These are phyloP conservation scores for Xylocampa areola DNA, from an alignment of 2,888 invertebrate genomes.

Conservation along the genomic window DNA sequence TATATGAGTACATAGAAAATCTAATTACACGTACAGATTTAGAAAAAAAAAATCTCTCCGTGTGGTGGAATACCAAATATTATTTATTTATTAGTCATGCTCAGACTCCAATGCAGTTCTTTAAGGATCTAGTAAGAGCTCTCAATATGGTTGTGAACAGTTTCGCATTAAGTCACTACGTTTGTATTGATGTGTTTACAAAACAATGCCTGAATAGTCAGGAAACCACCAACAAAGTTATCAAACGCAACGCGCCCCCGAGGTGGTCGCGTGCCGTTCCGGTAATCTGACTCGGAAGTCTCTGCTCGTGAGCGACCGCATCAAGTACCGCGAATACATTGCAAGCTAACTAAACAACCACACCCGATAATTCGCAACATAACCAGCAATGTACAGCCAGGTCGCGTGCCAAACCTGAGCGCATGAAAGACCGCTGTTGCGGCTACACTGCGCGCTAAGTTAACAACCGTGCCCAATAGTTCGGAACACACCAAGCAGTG, in stretches of 20 bases:
- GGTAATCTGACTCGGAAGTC: constrained; percentile 22
- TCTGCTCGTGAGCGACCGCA: constrained; percentile 2
- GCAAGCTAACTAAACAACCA: too few species aligned
- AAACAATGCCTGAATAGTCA: background rate
- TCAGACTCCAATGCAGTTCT: too few species aligned
- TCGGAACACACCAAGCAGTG: constrained; percentile 30
- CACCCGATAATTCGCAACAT: too few species aligned
- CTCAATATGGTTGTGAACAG: constrained; percentile 23
- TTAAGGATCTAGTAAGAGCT: background rate
- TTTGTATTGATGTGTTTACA: background rate
- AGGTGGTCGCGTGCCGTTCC: constrained; percentile 28
- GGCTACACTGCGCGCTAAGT: constrained; percentile 20
- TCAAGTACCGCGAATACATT: too few species aligned
- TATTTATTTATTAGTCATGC: too few species aligned
- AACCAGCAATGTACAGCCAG: too few species aligned
- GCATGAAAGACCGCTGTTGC: background rate
- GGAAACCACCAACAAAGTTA: background rate
- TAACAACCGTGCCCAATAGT: constrained; percentile 6
- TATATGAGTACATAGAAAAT: too few species aligned
- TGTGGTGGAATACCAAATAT: too few species aligned
- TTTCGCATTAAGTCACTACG: background rate
- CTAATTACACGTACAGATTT: too few species aligned
- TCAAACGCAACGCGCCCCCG: constrained; percentile 6
- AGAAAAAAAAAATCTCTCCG: too few species aligned
- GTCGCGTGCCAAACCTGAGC: too few species aligned